phyloP scores from a whole-genome alignment of 1,140 invertebrate species.

The Bradysia coprophila region DNA sequence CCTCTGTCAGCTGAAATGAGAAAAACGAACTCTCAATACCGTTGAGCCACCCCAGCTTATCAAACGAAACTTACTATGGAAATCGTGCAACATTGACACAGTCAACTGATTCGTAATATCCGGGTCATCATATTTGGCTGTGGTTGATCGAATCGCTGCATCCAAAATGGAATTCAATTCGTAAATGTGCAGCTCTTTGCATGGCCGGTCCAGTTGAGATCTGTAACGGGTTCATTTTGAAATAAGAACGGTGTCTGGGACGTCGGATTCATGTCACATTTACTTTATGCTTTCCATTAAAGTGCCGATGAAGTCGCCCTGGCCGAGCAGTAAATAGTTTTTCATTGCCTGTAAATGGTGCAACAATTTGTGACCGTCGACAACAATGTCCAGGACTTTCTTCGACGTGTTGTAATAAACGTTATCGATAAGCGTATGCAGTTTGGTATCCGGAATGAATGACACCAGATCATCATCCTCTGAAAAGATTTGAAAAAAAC shows the following conservation, averaged over 20 bases:
- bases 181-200: constrained; percentile 68
- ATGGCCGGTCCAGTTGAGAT: constrained; percentile 75
- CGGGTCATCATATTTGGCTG: constrained; percentile 81
- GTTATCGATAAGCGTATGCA: constrained; percentile 60
- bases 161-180: constrained; percentile 80
- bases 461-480: constrained; percentile 14
- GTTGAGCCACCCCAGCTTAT: too few relatives aligned
- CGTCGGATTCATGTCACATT: too few relatives aligned
- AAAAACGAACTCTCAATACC: too few relatives aligned
- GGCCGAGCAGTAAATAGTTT: constrained; percentile 77
- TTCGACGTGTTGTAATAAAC: constrained; percentile 76
- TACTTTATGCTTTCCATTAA: constrained; percentile 82
- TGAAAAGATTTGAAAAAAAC: constrained; percentile 1
- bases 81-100: constrained; percentile 60
- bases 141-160: constrained; percentile 82
- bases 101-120: constrained; percentile 78
- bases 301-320: constrained; percentile 90
- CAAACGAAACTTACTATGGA: constrained; percentile 27
- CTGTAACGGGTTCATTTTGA: constrained; percentile 36
- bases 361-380: constrained; percentile 71
- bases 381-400: constrained; percentile 69
- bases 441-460: constrained; percentile 35
- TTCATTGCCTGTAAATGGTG: constrained; percentile 83
- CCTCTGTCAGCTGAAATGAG: constrained; percentile 63
- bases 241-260: constrained; percentile 8